Evolutionary conservation across 2,797 vertebrate species (phyloP), one percentile per base, ranked within the genome.

Genomic region (Microchirus variegatus): DNA sequence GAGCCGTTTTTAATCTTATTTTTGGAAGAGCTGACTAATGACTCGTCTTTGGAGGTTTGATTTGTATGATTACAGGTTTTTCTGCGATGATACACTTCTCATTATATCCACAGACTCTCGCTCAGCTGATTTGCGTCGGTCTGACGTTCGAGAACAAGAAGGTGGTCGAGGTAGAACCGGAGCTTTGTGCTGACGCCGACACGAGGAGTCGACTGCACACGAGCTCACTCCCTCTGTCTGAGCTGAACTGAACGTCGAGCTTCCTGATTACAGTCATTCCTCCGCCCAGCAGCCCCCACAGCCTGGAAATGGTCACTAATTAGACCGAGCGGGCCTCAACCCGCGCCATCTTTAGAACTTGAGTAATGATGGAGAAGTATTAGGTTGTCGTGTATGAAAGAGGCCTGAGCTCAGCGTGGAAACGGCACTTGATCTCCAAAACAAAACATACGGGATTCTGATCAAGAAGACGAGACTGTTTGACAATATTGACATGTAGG

Each of bases 1-100:
- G 48, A 78, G 66, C 53, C 61, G 68, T 71, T 69, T 77, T 66
- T 74, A 11, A 70, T 70, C 60, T 70, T 91, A 81, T 87, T 90
- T 83, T 72, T 70, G 78, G 77, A 82, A 47, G 0, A 48, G 75
- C 82, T 89, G 87, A 85, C 76, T 89, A 85, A 90, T 70, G 81
- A 69, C 69, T 78, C 68, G 45, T 54, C 2, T 13, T 53, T 69
- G 44, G 70, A 77, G 77, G 79, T 72, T 81, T 72, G n/a, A 82
- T 83, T 64, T 60, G 57, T 83, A 61, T 86, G 78, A 88, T 89
- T 78, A 80, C 15, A 78, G 67, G 73, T 16, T 77, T 16, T 77
- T 35, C 77, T 77, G 73, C 73, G 75, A 82, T 77, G 72, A 59
- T 4, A 77, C 57, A 46, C 55, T 45, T 52, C 40, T 82, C 63